Percentiles rank a stretch among this genome's conserved stretches.
Evolutionary conservation across 2,797 vertebrate species (phyloP).

Genomic region (Threskiornis aethiopicus): DNA sequence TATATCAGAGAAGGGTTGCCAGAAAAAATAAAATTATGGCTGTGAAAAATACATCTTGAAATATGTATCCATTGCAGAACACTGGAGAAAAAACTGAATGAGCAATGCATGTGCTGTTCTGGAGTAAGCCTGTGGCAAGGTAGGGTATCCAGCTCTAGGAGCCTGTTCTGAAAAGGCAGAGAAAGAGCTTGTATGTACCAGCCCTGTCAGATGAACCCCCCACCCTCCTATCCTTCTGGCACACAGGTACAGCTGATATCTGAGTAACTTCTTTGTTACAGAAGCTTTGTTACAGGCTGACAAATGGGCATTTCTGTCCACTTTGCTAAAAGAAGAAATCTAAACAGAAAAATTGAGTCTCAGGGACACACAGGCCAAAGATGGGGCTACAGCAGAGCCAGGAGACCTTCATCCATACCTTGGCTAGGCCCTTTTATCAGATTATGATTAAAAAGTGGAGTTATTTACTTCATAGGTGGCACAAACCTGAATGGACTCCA

Average conservation of each 20-base stretch:
- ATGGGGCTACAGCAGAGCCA: not conserved
- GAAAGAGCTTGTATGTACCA: not conserved
- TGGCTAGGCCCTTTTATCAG: not conserved
- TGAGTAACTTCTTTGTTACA: not conserved
- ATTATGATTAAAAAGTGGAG: not conserved
- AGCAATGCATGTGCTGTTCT: not conserved
- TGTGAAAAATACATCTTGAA: not conserved
- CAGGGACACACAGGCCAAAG: not conserved
- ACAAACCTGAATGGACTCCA: not conserved
- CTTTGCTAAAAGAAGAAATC: not conserved
- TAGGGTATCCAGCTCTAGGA: not conserved
- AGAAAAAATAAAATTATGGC: not conserved
- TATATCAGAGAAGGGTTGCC: not conserved
- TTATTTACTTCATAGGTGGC: not conserved
- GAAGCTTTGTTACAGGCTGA: no score
- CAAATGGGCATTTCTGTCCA: not conserved
- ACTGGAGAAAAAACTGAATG: fast-evolving
- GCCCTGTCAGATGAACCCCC: fast-evolving
- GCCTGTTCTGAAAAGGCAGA: not conserved
- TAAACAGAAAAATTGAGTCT: not conserved
- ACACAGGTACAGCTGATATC: not conserved
- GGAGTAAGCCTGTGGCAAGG: not conserved
- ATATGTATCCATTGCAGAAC: not conserved
- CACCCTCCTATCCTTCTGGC: not conserved
- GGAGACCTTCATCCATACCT: not conserved